Evolutionary conservation across 2,888 invertebrate genomes (phyloP), one percentile per base, ranked within the genome.

Genomic region (Dichetophora obliterata): DNA sequence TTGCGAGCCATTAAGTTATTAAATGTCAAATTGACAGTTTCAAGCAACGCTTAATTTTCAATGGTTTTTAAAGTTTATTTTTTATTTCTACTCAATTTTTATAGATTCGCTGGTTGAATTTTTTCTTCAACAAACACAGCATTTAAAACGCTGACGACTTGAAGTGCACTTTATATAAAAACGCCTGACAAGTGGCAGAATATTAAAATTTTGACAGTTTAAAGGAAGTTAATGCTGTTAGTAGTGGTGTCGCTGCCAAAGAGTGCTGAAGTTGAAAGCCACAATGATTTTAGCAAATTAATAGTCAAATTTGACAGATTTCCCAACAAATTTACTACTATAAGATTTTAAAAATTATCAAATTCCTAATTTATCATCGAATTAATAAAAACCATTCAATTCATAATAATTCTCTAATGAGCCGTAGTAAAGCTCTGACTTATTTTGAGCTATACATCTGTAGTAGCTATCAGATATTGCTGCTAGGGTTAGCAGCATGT

Each of bases 11-110:
- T 66, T 66, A 66, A 34, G 66, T 66, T 66, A 66, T 66, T 66
- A 43, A 66, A 34, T 66, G 43, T 66, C 66, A 66, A 66, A 66
- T 66, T 66, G 66, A 66, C 66, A 43, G 66, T 37, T 66, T 66
- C 19, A 66, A 66, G 66, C 43, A 34, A 43, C 66, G 31, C 37
- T n/a, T 22, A 22, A 66, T 19, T 16, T 16, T 27, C 24, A 11
- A 27, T 59, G 22, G 9, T 27, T 34, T 37, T 34, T 34, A n/a
- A 31, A 31, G n/a, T 63, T 37, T 43, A 8, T 37, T 14, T 37
- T 19, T 24, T 34, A 9, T 66, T 19, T 5, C 43, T 37, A 11
- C 14, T 37, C 22, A 31, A 19, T 19, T 31, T 37, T 66, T 11
- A 16, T 37, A 37, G 6, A 19, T 9, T 9, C 37, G 4, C 43